Conservation (phyloP, 2,113 vertebrate species). For the Austrofundulus limnaeus region DNA sequence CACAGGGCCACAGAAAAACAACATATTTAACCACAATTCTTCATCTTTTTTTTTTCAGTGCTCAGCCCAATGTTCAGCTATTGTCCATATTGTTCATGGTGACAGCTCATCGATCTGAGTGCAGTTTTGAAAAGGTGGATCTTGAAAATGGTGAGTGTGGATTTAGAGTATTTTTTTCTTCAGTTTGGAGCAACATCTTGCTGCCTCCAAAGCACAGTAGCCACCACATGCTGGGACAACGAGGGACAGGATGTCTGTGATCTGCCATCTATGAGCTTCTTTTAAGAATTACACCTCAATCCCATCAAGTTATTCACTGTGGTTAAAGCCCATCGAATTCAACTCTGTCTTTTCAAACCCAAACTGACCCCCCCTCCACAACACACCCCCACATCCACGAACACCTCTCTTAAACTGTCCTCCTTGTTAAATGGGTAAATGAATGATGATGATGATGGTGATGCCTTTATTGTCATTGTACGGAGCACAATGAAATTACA, state of each 20-base stretch:
- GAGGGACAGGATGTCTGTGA: slow-evolving; percentile 58
- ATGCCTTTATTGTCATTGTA: no score
- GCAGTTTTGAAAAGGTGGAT: slow-evolving; percentile 26
- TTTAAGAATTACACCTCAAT: slow-evolving; percentile 62
- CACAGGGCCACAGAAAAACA: no score
- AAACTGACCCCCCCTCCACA: slow-evolving; percentile 62
- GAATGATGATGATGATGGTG: no score
- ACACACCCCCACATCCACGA: no score
- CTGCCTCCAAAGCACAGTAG: not conserved
- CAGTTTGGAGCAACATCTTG: slow-evolving; percentile 6
- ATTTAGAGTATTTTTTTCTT: not conserved
- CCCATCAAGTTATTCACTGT: slow-evolving; percentile 65
- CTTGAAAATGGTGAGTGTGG: slow-evolving; percentile 4
- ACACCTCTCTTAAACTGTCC: slow-evolving; percentile 65
- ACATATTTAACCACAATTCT: no score
- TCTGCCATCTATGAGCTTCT: slow-evolving; percentile 46
- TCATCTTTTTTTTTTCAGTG: no score
- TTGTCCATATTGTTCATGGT: no score
- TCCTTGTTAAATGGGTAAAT: slow-evolving; percentile 68
- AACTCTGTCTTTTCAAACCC: slow-evolving; percentile 65
- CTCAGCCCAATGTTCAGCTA: no score
- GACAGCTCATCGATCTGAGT: no score
- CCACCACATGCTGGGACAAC: slow-evolving; percentile 37
- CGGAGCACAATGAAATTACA: no score
- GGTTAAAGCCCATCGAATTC: slow-evolving; percentile 68